Percentiles rank a stretch among this genome's conserved stretches.
Evolutionary conservation across 2,113 vertebrate genomes (phyloP).

Genomic region (Gambusia holbrooki): DNA sequence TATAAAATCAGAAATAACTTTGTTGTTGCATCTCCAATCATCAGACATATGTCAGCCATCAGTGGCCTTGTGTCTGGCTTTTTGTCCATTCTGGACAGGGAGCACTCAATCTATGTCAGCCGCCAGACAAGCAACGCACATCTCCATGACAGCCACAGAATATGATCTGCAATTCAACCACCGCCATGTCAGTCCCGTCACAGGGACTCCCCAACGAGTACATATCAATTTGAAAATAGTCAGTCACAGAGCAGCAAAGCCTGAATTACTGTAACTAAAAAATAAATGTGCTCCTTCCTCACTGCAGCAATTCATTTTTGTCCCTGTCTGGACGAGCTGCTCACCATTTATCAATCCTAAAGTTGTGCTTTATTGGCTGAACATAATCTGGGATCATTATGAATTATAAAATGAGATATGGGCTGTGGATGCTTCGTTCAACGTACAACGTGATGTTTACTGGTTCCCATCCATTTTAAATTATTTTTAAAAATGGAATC

Average conservation of each 20-base stretch:
- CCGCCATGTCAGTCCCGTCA: conserved; percentile 61
- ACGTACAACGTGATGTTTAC: conserved; percentile 24
- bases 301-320: conserved; percentile 18
- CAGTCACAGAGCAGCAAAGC: conserved; percentile 36
- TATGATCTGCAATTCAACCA: conserved; percentile 76
- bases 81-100: conserved; percentile 63
- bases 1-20: conserved; percentile 38
- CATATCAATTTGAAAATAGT: conserved; percentile 65
- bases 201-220: conserved; percentile 48
- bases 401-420: conserved; percentile 31
- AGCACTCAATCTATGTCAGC: conserved; percentile 79
- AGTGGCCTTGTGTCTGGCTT: conserved; percentile 74
- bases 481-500: conserved; percentile 54
- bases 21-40: conserved; percentile 55
- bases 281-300: conserved; percentile 26
- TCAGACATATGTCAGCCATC: conserved; percentile 73
- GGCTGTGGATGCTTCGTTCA: conserved; percentile 43
- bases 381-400: conserved; percentile 20
- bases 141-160: conserved; percentile 70
- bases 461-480: conserved; percentile 41
- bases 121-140: conserved; percentile 61
- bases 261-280: conserved; percentile 63
- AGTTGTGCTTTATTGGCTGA: conserved; percentile 23
- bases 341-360: conserved; percentile 25
- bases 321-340: conserved; percentile 27